Evolutionary conservation across 2,113 vertebrate genomes (phyloP), one percentile per base, ranked within the genome.

Genomic region (Prochilodus magdalenae): DNA sequence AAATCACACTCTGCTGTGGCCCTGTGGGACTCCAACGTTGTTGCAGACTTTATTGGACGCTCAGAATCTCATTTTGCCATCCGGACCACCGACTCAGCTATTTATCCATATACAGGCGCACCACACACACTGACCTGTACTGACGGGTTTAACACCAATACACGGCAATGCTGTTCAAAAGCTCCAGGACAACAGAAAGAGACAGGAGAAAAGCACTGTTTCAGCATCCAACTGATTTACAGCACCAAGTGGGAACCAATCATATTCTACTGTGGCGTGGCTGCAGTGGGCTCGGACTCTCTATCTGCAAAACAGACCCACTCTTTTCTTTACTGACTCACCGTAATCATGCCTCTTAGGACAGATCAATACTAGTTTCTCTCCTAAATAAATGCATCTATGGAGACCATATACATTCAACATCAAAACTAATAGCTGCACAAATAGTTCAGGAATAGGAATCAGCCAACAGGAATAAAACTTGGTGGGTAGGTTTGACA

Each of bases 121-220:
- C 75, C 26, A 33, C 30, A 29, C 49, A 55, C 53, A 29, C 77
- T 75, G 24, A 67, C 79, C 47, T 24, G 18, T 75, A 51, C 66
- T 67, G 72, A 79, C 71, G 18, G 57, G 29, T 24, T 59, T 36
- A 30, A 63, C 30, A 63, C 40, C 40, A 60, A 26, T 44, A 22
- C 51, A 84, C 81, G 69, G 74, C 75, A 82, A 82, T 87, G 47
- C 80, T 62, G 78, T 86, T 75, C 55, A 85, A 77, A 75, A 22
- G 73, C 63, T 62, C 22, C 36, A 69, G 20, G 20, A 69, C 11
- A n/a, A 67, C 66, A 69, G 18, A 69, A 70, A 44, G 33, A 36
- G 13, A 70, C 66, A 44, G 44, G 66, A 70, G 33, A 70, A 70
- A 70, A n/a, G 13, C 20, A 22, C 66, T 44, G 66, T 44, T 40